Percentiles rank a stretch among this genome's conserved stretches.
Evolutionary conservation across 2,888 invertebrate species (phyloP).

Genomic region (Spodoptera picta): DNA sequence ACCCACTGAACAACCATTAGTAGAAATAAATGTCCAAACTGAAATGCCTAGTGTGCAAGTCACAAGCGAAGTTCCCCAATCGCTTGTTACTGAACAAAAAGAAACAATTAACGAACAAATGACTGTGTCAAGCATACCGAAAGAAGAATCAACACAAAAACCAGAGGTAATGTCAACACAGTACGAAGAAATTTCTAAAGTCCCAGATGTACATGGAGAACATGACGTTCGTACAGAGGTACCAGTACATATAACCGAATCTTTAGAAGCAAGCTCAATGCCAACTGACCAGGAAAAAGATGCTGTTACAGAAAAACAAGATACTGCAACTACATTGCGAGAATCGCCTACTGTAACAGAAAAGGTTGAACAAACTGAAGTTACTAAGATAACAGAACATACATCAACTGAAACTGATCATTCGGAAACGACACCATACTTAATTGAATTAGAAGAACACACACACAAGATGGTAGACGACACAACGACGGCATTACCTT

Average conservation of each 20-base stretch:
- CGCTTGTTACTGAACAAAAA: constrained; percentile 40
- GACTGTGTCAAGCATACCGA: constrained; percentile 15
- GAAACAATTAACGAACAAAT: constrained; percentile 23
- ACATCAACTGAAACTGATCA: constrained; percentile 47
- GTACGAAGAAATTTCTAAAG: constrained; percentile 32
- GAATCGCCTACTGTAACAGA: constrained; percentile 19
- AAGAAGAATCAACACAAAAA: constrained; percentile 29
- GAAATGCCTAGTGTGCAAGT: constrained; percentile 23
- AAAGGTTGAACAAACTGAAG: constrained; percentile 18
- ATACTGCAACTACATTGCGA: constrained; percentile 26
- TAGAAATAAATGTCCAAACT: constrained; percentile 32
- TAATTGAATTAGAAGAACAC: constrained; percentile 76
- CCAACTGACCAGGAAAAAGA: constrained; percentile 21
- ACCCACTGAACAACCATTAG: constrained; percentile 31
- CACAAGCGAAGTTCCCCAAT: constrained; percentile 41
- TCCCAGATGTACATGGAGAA: constrained; percentile 21
- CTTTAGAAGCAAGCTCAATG: constrained; percentile 19
- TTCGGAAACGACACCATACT: constrained; percentile 69
- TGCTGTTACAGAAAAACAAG: constrained; percentile 29
- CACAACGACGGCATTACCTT: constrained; percentile 45
- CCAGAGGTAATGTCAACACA: constrained; percentile 38
- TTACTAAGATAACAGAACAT: constrained; percentile 36
- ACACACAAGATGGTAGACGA: constrained; percentile 67
- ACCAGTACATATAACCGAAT: constrained; percentile 25
- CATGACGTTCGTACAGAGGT: constrained; percentile 25